A percentile compares a stretch with the other conserved stretches of the same genome.
phyloP scores from a whole-genome alignment of 2,888 invertebrate genomes.

The Torymus tubicola region DNA sequence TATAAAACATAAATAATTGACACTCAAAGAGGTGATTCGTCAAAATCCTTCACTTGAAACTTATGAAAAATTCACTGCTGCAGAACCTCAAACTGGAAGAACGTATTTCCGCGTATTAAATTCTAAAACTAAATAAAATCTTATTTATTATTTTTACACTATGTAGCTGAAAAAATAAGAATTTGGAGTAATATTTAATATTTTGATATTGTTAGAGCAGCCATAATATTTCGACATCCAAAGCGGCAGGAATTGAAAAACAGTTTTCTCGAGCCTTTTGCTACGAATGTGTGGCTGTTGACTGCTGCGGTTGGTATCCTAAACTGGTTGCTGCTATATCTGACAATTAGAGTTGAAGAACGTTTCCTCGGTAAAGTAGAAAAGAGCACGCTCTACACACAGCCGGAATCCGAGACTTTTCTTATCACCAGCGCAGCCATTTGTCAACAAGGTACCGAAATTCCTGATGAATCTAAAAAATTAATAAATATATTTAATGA shows the following conservation, averaged over 20 bases:
- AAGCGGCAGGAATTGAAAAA: slow-evolving; percentile 80
- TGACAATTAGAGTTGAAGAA: slow-evolving; percentile 62
- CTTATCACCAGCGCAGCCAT: slow-evolving; percentile 76
- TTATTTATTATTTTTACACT: too few relatives aligned
- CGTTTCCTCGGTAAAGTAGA: slow-evolving; percentile 26
- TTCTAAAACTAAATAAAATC: too few relatives aligned
- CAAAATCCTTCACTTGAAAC: too few relatives aligned
- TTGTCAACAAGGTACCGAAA: slow-evolving; percentile 75
- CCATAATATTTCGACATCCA: slow-evolving; percentile 84
- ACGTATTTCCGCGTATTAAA: too few relatives aligned
- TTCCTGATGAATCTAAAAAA: neutral
- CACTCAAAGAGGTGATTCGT: too few relatives aligned
- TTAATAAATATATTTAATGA: too few relatives aligned
- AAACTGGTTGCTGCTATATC: slow-evolving; percentile 64
- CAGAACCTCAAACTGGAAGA: too few relatives aligned
- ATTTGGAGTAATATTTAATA: too few relatives aligned
- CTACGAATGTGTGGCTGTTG: slow-evolving; percentile 79
- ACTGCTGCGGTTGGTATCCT: slow-evolving; percentile 72
- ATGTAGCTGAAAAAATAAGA: too few relatives aligned
- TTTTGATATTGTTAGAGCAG: slow-evolving; percentile 73
- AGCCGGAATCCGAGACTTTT: slow-evolving; percentile 66
- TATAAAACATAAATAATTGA: too few relatives aligned
- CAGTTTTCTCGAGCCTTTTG: slow-evolving; percentile 82
- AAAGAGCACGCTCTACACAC: slow-evolving; percentile 54
- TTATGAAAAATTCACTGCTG: too few relatives aligned